Evolutionary conservation across 2,888 invertebrate genomes (phyloP).

Genomic region (Dynastes tityus): DNA sequence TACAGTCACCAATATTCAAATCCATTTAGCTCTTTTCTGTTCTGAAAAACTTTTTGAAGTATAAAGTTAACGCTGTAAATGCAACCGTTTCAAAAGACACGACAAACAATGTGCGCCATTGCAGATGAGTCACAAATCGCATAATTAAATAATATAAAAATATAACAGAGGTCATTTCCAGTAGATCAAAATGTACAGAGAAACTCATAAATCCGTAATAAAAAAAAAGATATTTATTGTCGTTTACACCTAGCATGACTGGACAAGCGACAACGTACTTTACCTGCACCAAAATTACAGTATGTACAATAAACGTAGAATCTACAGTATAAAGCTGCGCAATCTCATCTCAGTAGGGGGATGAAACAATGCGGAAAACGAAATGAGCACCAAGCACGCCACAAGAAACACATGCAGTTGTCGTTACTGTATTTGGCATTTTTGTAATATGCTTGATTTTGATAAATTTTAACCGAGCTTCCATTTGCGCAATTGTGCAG

Average conservation of each 20-base stretch:
- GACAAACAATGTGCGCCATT: conserved; percentile 39
- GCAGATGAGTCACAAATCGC: conserved; percentile 25
- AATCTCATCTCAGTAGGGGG: not conserved
- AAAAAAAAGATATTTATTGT: conserved; percentile 23
- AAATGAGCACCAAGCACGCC: conserved; percentile 15
- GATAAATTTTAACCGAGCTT: no score
- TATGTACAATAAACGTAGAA: conserved; percentile 9
- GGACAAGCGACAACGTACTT: conserved; percentile 32
- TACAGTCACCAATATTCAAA: no score
- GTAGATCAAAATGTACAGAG: not conserved
- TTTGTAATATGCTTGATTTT: not conserved
- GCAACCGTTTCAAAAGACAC: conserved; percentile 35
- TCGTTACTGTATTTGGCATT: conserved; percentile 6
- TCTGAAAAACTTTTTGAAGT: no score
- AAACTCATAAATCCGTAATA: conserved; percentile 14
- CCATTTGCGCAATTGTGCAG: no score
- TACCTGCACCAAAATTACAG: conserved; percentile 46
- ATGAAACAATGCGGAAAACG: conserved; percentile 14
- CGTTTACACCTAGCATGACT: conserved; percentile 47
- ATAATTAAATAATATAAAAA: conserved; percentile 12
- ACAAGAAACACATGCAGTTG: conserved; percentile 6
- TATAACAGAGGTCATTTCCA: conserved; percentile 21
- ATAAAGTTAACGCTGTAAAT: conserved; percentile 21
- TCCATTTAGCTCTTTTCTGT: no score
- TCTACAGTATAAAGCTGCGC: conserved; percentile 9